Evolutionary conservation across 1,140 invertebrate genomes (phyloP).

Genomic region (Zaprionus camerounensis): DNA sequence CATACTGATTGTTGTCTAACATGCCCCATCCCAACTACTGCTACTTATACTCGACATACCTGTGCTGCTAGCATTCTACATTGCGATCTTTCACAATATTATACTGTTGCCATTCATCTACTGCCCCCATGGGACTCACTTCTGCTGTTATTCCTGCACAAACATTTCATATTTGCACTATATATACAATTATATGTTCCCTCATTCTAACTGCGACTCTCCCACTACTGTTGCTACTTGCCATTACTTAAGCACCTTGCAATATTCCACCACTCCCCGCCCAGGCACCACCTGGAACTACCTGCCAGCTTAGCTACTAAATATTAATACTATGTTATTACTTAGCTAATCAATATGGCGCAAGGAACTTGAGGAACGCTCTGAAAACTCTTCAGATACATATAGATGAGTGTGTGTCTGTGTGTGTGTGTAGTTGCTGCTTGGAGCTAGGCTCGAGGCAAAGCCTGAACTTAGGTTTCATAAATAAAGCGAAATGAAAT

Average conservation of each 20-base stretch:
- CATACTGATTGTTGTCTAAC: no score
- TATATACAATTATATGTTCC: background rate
- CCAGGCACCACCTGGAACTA: background rate
- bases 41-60: no score
- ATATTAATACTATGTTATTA: slow-evolving; percentile 12
- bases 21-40: no score
- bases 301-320: slow-evolving; percentile 3
- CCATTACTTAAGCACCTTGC: background rate
- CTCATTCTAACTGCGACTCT: background rate
- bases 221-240: background rate
- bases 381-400: slow-evolving; percentile 9
- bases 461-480: slow-evolving; percentile 28
- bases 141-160: background rate
- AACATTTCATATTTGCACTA: slow-evolving; percentile 1
- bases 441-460: slow-evolving; percentile 20
- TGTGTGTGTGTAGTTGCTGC: slow-evolving; percentile 4
- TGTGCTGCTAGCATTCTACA: no score
- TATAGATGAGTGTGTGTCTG: background rate
- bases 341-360: slow-evolving; percentile 10
- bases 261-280: no score
- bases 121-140: background rate
- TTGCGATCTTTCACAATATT: no score
- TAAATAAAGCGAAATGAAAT: slow-evolving; percentile 27
- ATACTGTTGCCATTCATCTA: no score
- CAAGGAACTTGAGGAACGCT: slow-evolving; percentile 7